phyloP scores from a whole-genome alignment of 2,797 vertebrate genomes.

The Tragopan temminckii region DNA sequence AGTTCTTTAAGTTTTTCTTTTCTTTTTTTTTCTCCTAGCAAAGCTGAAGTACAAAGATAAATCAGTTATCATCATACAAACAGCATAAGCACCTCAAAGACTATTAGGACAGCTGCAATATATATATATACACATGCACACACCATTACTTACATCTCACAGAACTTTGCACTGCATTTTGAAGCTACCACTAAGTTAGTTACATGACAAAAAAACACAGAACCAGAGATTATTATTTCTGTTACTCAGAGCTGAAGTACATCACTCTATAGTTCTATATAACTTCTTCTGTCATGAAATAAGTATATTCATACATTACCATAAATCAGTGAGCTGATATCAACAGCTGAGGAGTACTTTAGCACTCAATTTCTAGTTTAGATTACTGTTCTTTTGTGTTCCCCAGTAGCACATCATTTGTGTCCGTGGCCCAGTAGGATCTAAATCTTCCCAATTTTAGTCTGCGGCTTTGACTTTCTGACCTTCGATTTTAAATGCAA shows the following conservation, averaged over 20 bases:
- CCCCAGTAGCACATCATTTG: background rate
- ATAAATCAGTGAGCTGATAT: background rate
- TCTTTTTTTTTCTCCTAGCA: background rate
- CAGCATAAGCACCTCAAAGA: background rate
- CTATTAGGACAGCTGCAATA: background rate
- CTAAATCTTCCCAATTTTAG: background rate
- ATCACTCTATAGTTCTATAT: background rate
- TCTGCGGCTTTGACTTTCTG: slow-evolving; percentile 37
- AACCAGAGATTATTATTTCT: background rate
- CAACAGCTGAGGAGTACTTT: background rate
- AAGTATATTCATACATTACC: slow-evolving; percentile 35
- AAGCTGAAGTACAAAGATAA: background rate
- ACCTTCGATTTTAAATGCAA: slow-evolving; percentile 54
- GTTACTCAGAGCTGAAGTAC: background rate
- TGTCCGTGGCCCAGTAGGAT: background rate
- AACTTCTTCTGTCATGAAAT: background rate
- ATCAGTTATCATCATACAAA: background rate
- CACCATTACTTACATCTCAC: background rate
- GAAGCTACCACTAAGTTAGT: background rate
- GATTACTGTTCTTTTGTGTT: background rate
- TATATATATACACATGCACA: background rate
- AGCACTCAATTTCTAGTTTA: slow-evolving; percentile 4
- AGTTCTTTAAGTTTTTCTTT: background rate
- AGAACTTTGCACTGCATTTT: background rate
- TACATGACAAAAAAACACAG: background rate